Evolutionary conservation across 2,888 invertebrate species (phyloP).

Genomic region (Eulithis testata): DNA sequence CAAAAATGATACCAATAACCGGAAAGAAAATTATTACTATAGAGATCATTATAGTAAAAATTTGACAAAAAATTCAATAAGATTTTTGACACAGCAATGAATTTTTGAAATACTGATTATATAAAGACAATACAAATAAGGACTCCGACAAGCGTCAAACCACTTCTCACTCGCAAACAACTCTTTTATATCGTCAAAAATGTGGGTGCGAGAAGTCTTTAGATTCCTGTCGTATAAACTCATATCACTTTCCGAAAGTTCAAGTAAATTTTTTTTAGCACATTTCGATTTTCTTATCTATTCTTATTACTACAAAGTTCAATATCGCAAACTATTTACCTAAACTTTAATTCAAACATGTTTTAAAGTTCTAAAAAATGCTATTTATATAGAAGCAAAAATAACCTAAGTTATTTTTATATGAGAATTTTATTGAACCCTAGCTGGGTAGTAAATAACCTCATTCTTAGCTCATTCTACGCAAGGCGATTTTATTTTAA

Average conservation of each 20-base stretch:
- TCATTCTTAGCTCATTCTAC: background rate
- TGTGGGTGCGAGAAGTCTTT: too few relatives aligned
- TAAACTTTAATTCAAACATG: too few relatives aligned
- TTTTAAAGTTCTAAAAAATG: background rate
- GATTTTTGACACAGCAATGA: conserved; percentile 12
- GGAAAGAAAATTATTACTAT: conserved; percentile 21
- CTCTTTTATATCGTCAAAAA: too few relatives aligned
- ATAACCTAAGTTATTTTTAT: too few relatives aligned
- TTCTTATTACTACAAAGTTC: background rate
- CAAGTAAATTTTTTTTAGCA: conserved; percentile 20
- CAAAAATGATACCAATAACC: conserved; percentile 15
- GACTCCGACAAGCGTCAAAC: background rate
- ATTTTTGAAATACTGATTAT: conserved; percentile 22
- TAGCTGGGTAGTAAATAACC: background rate
- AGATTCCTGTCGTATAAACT: too few relatives aligned
- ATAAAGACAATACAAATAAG: conserved; percentile 7
- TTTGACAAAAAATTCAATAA: conserved; percentile 1
- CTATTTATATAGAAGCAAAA: conserved; percentile 8
- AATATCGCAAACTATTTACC: background rate
- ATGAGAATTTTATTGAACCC: background rate
- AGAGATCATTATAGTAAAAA: conserved; percentile 31
- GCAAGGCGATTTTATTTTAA: background rate
- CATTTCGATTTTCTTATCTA: conserved; percentile 17
- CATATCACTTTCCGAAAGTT: conserved; percentile 18
- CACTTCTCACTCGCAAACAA: too few relatives aligned